Evolutionary conservation across 2,888 invertebrate genomes (phyloP).

Genomic region (Thymelicus acteon): DNA sequence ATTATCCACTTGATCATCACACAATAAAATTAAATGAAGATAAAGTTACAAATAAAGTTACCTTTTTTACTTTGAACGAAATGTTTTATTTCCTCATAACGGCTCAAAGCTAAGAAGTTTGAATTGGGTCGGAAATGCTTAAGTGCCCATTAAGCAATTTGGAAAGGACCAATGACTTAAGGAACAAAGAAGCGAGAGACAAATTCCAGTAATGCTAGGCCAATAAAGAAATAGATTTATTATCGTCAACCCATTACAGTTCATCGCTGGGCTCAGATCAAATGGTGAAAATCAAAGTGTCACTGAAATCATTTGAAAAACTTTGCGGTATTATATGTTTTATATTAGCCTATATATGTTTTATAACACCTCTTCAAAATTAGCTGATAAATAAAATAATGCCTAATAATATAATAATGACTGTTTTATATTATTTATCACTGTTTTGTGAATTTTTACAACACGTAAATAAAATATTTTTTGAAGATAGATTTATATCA

Average conservation of each 20-base stretch:
- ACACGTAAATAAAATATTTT: too few relatives aligned
- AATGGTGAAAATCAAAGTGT: background rate
- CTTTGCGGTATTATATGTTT: too few relatives aligned
- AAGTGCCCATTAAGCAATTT: constrained; percentile 29
- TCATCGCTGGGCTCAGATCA: background rate
- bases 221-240: constrained; percentile 26
- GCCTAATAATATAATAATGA: too few relatives aligned
- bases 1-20: background rate
- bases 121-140: constrained; percentile 5
- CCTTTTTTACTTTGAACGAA: background rate
- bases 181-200: constrained; percentile 25
- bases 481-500: too few relatives aligned
- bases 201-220: constrained; percentile 11
- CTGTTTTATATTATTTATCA: too few relatives aligned
- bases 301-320: too few relatives aligned
- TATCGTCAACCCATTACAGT: constrained; percentile 12
- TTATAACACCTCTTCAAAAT: too few relatives aligned
- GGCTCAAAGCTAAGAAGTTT: constrained; percentile 4
- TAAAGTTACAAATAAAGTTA: background rate
- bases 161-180: constrained; percentile 14
- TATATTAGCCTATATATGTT: too few relatives aligned
- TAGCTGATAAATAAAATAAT: too few relatives aligned
- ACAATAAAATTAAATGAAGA: background rate
- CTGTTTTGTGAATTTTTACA: too few relatives aligned
- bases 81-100: background rate